Conservation (phyloP, 2,888 invertebrate genomes). For the Trachelus tabidus region DNA sequence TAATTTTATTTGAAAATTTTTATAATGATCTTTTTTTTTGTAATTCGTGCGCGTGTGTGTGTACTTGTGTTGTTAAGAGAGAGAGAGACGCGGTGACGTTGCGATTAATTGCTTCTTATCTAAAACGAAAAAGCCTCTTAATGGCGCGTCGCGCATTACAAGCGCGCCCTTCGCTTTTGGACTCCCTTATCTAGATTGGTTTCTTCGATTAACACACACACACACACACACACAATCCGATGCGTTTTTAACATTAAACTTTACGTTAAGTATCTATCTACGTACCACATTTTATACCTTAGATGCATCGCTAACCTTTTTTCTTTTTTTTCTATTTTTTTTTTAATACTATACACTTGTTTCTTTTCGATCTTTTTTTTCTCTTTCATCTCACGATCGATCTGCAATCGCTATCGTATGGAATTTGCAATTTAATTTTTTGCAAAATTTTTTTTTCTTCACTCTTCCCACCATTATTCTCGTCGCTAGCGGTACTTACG, state of each 20-base stretch:
- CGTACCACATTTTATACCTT: slow-evolving; percentile 1
- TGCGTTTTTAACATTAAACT: slow-evolving; percentile 31
- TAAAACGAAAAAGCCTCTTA: background rate
- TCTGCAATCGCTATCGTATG: no score
- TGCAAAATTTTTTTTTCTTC: background rate
- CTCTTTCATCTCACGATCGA: background rate
- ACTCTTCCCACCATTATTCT: no score
- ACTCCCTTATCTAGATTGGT: slow-evolving; percentile 13
- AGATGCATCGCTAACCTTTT: slow-evolving; percentile 2
- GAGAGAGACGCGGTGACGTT: background rate
- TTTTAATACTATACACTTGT: slow-evolving; percentile 24
- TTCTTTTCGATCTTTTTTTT: background rate
- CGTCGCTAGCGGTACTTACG: no score
- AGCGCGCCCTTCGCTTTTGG: background rate
- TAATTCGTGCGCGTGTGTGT: no score
- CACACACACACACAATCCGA: slow-evolving; percentile 20
- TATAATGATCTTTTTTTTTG: no score
- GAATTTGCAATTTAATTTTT: no score
- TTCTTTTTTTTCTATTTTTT: background rate
- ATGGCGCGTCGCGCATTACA: background rate
- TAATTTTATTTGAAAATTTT: no score
- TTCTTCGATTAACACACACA: slow-evolving; percentile 23
- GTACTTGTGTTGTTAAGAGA: background rate
- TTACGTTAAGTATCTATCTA: slow-evolving; percentile 20
- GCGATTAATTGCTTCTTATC: background rate